These are phyloP conservation scores for Ellobius talpinus DNA, from an alignment of 2,113 vertebrate species.

Conservation along the genomic window DNA sequence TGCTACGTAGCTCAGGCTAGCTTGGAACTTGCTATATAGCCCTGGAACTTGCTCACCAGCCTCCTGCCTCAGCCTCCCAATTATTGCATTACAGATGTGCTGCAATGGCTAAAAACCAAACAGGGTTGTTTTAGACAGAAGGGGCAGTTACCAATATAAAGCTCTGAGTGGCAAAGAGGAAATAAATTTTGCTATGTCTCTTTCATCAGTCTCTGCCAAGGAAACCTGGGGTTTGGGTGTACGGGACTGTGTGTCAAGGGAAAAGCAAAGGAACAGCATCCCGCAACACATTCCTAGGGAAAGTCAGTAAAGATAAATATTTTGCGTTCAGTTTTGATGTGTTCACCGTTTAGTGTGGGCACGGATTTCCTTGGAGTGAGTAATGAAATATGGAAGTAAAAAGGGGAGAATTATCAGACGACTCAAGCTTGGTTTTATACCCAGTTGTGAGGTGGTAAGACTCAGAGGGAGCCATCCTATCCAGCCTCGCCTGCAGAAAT, in stretches of 20 bases:
- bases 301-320: neutral
- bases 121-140: neutral
- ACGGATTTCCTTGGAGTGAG: neutral
- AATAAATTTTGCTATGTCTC: neutral
- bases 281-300: accelerated
- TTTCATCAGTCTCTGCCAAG: neutral
- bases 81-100: neutral
- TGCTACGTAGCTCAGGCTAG: neutral
- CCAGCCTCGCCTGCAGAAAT: neutral
- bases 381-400: neutral
- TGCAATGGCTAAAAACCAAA: neutral
- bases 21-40: neutral
- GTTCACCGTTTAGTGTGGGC: neutral
- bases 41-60: neutral
- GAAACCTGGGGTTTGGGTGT: neutral
- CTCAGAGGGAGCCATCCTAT: neutral
- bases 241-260: neutral
- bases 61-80: neutral
- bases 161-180: neutral
- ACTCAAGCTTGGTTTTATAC: neutral
- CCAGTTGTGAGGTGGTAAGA: neutral
- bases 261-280: neutral
- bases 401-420: neutral
- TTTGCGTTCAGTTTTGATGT: neutral
- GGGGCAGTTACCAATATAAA: conserved; percentile 24